These are phyloP conservation scores for Sphaerodactylus townsendi DNA, from an alignment of 2,113 vertebrate genomes.

Conservation along the genomic window DNA sequence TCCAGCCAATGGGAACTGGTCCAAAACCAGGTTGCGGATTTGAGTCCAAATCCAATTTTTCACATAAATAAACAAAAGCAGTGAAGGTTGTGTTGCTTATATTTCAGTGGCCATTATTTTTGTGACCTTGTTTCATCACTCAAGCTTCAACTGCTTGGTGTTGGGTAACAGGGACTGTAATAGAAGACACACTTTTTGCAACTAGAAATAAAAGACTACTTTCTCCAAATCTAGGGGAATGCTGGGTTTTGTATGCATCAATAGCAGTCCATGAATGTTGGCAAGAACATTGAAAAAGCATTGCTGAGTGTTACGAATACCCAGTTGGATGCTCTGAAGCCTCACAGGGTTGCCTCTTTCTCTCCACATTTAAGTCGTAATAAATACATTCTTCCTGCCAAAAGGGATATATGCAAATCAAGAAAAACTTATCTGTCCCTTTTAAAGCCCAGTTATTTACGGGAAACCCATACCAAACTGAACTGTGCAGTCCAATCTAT, in stretches of 20 bases:
- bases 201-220: neutral
- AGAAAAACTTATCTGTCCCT: neutral
- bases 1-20: neutral
- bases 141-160: neutral
- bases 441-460: neutral
- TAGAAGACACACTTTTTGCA: neutral
- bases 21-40: neutral
- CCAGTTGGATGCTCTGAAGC: neutral
- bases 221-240: neutral
- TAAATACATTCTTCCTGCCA: neutral
- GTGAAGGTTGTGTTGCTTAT: fast-evolving
- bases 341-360: neutral
- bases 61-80: neutral
- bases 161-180: neutral
- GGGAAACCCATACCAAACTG: neutral
- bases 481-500: neutral
- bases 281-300: neutral
- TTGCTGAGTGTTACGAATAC: neutral
- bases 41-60: neutral
- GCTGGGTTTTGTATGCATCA: constrained; percentile 1
- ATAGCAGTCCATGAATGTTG: neutral
- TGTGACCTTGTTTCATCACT: constrained; percentile 17
- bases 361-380: constrained; percentile 5
- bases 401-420: neutral
- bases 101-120: neutral